Conservation (phyloP, 2,113 vertebrate genomes). For the Dermatemys mawii region DNA sequence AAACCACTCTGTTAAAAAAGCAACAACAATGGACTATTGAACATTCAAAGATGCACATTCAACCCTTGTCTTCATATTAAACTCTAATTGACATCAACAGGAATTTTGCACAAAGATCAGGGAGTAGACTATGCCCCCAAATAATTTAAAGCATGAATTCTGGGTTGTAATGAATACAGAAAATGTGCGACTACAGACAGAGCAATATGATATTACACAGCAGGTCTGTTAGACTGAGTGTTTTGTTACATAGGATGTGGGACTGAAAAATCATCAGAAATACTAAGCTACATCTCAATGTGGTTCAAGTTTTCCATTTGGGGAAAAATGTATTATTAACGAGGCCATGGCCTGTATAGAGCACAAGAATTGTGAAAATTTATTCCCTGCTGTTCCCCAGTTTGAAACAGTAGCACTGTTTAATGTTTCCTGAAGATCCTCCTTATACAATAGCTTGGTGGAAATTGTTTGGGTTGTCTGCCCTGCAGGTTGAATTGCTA, state of each 20-base stretch:
- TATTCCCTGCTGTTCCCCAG: neutral
- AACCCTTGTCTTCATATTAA: neutral
- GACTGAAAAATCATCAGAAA: conserved; percentile 45
- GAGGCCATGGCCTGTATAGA: neutral
- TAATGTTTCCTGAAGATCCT: neutral
- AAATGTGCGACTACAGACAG: neutral
- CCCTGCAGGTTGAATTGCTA: neutral
- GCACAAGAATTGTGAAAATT: accelerated
- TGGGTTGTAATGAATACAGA: neutral
- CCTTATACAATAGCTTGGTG: neutral
- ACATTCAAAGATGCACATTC: neutral
- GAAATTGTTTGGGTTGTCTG: neutral
- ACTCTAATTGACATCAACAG: neutral
- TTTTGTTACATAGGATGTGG: neutral
- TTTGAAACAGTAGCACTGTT: neutral
- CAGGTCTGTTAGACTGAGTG: neutral
- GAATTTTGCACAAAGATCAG: neutral
- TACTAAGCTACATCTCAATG: conserved; percentile 25
- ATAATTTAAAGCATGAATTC: neutral
- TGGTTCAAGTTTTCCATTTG: neutral
- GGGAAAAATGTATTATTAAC: neutral
- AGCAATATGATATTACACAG: neutral
- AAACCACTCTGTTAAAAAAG: neutral
- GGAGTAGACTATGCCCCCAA: neutral
- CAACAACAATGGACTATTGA: neutral